Conservation (phyloP, 2,113 vertebrate species). For the Chunga burmeisteri region DNA sequence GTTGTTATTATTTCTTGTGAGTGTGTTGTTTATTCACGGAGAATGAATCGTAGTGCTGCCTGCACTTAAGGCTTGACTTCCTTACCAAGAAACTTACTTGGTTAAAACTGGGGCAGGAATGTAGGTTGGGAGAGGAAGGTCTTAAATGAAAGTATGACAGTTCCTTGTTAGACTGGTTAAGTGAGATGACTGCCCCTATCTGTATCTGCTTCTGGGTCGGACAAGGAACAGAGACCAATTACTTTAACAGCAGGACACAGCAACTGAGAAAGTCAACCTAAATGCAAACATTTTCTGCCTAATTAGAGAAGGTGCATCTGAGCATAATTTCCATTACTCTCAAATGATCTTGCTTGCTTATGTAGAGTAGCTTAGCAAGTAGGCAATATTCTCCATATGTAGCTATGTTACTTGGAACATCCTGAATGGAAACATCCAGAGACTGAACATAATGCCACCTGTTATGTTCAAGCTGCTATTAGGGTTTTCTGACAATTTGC, state of each 20-base stretch:
- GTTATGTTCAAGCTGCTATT: background rate
- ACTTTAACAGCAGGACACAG: background rate
- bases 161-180: slow-evolving; percentile 21
- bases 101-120: background rate
- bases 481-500: background rate
- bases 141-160: background rate
- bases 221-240: background rate
- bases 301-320: background rate
- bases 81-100: background rate
- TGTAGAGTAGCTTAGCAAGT: background rate
- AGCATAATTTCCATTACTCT: background rate
- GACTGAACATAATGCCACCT: background rate
- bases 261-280: background rate
- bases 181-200: background rate
- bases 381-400: background rate
- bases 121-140: background rate
- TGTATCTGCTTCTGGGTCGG: background rate
- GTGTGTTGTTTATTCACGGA: background rate
- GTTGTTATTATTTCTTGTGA: background rate
- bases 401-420: background rate
- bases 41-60: background rate
- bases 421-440: background rate
- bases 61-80: background rate
- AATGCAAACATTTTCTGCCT: slow-evolving; percentile 3
- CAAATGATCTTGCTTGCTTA: background rate